Percentiles rank a stretch among this genome's conserved stretches.
Evolutionary conservation across 2,113 vertebrate genomes (phyloP).

Genomic region (Xiphophorus hellerii): DNA sequence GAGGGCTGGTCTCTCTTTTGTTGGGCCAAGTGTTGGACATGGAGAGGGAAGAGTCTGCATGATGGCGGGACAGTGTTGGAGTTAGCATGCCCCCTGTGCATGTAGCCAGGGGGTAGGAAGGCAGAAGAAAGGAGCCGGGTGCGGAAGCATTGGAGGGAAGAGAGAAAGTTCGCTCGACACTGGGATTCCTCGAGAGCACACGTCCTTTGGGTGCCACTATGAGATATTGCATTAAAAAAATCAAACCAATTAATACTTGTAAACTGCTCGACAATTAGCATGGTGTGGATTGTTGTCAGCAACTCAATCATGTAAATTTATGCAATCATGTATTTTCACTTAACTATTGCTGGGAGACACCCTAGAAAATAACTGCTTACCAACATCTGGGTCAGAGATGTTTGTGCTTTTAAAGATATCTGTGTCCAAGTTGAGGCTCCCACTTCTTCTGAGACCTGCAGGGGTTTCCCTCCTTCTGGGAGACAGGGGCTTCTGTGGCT

Average conservation of each 20-base stretch:
- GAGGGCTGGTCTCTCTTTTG: slow-evolving; percentile 76
- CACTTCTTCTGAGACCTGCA: slow-evolving; percentile 78
- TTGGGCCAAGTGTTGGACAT: slow-evolving; percentile 93
- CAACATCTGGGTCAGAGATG: slow-evolving; percentile 81
- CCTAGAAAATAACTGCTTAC: slow-evolving; percentile 65
- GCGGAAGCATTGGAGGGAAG: slow-evolving; percentile 69
- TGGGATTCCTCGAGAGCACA: slow-evolving; percentile 75
- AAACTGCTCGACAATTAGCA: neutral
- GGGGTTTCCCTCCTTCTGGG: slow-evolving; percentile 72
- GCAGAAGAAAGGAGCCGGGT: slow-evolving; percentile 84
- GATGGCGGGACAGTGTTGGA: slow-evolving; percentile 73
- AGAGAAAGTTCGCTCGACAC: slow-evolving; percentile 77
- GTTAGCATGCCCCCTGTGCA: slow-evolving; percentile 79
- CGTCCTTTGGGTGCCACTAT: slow-evolving; percentile 77
- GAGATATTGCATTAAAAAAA: slow-evolving; percentile 31
- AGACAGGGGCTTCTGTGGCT: slow-evolving; percentile 74
- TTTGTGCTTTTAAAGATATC: slow-evolving; percentile 80
- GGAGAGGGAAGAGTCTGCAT: slow-evolving; percentile 73
- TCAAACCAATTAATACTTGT: slow-evolving; percentile 13
- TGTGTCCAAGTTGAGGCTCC: slow-evolving; percentile 86
- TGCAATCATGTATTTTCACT: neutral
- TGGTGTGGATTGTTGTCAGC: neutral
- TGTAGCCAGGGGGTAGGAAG: slow-evolving; percentile 84
- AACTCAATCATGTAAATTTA: too few relatives aligned
- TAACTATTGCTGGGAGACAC: neutral